Base-by-base conservation (phyloP, 2,797 vertebrate genomes). In the Rhadinocentrus ornatus region DNA sequence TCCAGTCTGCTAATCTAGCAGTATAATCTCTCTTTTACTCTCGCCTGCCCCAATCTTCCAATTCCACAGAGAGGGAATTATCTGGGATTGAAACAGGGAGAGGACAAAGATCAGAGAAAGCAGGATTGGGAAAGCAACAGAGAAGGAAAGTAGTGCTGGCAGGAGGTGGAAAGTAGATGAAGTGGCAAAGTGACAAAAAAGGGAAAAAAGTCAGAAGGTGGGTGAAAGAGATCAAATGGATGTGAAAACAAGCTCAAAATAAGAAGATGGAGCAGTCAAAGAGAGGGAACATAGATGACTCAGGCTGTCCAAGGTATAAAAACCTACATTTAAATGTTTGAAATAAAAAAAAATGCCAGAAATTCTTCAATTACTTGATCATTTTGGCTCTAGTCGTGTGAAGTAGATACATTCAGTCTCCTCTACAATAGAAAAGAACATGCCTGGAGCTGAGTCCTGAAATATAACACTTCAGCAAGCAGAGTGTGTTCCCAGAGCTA, bases 21-120 rank as follows among this genome's bases (percentile, higher is more conserved):
- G 88, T 92, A 93, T 95, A 94, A 94, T 95, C 93, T 94, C 90
- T 91, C 80, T 89, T 93, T 94, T 88, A 81, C 91, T 94, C 87
- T 94, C 85, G 89, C 90, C 90, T 89, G 82, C 87, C 80, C 84
- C 87, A 90, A 93, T 93, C 92, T 93, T 93, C 82, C 92, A 93
- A 93, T 94, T 93, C 91, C 87, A 85, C 92, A 87, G 87, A 92
- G 88, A 91, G 90, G 90, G 93, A 93, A 93, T 94, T 91, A 93
- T 93, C 88, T 85, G 85, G 92, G 91, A 94, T 93, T 93, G 91
- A 90, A 79, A 86, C 80, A 87, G 81, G 86, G 88, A 80, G 91
- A 91, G 89, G 79, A 87, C 82, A 88, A 83, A 91, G 88, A 92
- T 91, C 89, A 93, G 88, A 86, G 85, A 74, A 88, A 83, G 86